phyloP scores from a whole-genome alignment of 1,140 invertebrate species.

The Diploscapter pachys region DNA sequence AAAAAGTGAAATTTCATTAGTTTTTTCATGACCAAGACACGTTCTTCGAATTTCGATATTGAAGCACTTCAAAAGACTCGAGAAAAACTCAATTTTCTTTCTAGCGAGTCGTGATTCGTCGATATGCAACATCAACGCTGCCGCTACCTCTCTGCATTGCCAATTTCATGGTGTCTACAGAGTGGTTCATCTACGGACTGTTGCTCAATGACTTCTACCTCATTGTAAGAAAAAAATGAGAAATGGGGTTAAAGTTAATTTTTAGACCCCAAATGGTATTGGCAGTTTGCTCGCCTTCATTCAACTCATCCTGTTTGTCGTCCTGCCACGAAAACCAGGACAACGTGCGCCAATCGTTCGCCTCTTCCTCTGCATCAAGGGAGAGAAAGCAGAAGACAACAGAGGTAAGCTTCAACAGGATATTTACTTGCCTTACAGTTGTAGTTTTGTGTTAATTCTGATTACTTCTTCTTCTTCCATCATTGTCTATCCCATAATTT shows the following conservation, averaged over 20 bases:
- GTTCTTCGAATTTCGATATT: too few relatives aligned
- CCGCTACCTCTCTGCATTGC: conserved; percentile 58
- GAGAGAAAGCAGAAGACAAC: conserved; percentile 16
- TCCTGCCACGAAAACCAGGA: conserved; percentile 52
- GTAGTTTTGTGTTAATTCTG: background rate
- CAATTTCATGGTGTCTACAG: conserved; percentile 56
- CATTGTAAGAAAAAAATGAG: conserved; percentile 46
- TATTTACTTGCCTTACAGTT: background rate
- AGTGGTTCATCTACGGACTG: conserved; percentile 58
- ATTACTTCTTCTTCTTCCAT: too few relatives aligned
- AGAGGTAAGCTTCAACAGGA: conserved; percentile 7
- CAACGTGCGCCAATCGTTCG: conserved; percentile 48
- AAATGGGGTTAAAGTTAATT: conserved; percentile 12
- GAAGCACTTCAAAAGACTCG: too few relatives aligned
- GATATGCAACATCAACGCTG: conserved; percentile 56
- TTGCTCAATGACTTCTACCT: conserved; percentile 54
- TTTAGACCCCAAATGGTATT: conserved; percentile 56
- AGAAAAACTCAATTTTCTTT: background rate
- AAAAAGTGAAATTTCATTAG: too few relatives aligned
- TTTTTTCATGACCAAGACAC: too few relatives aligned
- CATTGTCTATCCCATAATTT: too few relatives aligned
- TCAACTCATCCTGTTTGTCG: conserved; percentile 54
- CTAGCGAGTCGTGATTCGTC: conserved; percentile 49
- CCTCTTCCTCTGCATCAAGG: conserved; percentile 40
- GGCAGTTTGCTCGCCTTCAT: conserved; percentile 49